These are phyloP conservation scores for Pteropus alecto DNA, from an alignment of 2,113 vertebrate species.

Conservation along the genomic window DNA sequence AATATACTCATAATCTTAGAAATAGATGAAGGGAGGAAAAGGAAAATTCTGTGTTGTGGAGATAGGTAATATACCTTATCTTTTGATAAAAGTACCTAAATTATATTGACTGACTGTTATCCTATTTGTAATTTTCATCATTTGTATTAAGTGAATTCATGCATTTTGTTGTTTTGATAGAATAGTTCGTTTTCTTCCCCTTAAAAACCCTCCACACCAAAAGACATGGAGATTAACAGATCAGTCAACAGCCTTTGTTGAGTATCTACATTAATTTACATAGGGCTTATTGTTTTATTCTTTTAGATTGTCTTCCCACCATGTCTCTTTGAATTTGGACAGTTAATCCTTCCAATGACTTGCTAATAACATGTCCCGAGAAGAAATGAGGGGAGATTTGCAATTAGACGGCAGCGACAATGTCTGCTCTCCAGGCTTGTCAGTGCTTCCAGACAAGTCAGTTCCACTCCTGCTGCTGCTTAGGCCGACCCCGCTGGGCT, in stretches of 20 bases:
- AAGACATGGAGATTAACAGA: background rate
- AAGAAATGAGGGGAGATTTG: background rate
- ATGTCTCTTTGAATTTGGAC: background rate
- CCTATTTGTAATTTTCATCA: background rate
- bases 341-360: background rate
- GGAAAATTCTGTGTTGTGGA: background rate
- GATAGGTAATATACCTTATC: background rate
- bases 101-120: background rate
- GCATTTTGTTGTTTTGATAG: background rate
- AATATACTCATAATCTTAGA: background rate
- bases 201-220: background rate
- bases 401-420: background rate
- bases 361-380: background rate
- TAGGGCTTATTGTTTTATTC: background rate
- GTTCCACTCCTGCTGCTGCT: background rate
- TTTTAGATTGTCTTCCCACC: background rate
- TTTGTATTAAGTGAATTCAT: background rate
- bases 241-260: background rate
- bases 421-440: background rate
- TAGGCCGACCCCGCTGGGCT: background rate
- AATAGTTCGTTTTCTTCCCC: background rate
- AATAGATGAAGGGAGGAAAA: background rate
- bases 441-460: background rate
- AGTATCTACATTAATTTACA: background rate
- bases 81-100: background rate